Conservation (phyloP, 2,113 vertebrate genomes). For the Vulpes lagopus region DNA sequence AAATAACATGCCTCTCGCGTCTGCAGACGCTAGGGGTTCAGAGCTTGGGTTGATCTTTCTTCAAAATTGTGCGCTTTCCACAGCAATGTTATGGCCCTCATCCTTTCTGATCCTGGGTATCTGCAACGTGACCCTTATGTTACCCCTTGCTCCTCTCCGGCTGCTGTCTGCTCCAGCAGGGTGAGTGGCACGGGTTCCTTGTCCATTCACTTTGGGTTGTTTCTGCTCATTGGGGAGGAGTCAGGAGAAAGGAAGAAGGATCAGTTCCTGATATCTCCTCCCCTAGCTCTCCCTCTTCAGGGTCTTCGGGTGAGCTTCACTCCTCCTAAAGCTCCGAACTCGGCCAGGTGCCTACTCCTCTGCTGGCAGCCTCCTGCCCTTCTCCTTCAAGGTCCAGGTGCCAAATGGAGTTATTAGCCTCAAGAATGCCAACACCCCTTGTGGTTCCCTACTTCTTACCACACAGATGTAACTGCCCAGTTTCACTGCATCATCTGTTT, state of each 20-base stretch:
- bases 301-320: not conserved
- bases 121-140: not conserved
- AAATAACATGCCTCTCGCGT: not conserved
- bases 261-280: not conserved
- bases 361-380: not conserved
- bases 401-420: too few relatives aligned
- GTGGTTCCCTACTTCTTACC: not conserved
- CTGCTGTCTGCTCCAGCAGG: not conserved
- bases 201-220: not conserved
- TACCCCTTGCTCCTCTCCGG: not conserved
- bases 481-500: not conserved
- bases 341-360: not conserved
- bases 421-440: not conserved
- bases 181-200: too few relatives aligned
- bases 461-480: not conserved
- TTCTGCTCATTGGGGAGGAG: not conserved
- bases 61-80: too few relatives aligned
- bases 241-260: not conserved
- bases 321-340: not conserved
- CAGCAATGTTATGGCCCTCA: accelerated
- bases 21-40: not conserved
- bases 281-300: not conserved
- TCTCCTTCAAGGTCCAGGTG: not conserved
- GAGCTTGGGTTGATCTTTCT: not conserved
- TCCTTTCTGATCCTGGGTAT: too few relatives aligned